Evolutionary conservation across 1,140 invertebrate species (phyloP), one percentile per base, ranked within the genome.

Genomic region (Chironomus tepperi): DNA sequence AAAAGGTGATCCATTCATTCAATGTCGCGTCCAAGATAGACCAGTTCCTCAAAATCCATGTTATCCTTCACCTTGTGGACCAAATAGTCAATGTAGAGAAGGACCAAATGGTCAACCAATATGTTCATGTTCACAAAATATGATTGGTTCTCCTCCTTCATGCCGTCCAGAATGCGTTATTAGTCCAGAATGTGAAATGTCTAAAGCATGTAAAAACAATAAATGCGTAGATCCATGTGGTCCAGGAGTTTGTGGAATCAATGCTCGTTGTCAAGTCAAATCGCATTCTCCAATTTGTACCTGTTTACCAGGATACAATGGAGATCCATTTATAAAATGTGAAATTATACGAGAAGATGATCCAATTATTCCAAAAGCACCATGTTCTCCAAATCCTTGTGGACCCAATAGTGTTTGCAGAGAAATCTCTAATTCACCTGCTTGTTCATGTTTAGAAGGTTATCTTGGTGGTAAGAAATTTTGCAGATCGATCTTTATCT

Each of bases 251-350:
- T 86, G 81, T 70, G 80, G 92, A n/a, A 84, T 88, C 15, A 92
- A 93, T 79, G 90, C 93, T 8, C 84, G 88, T 73, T 95, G 93
- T 81, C 88, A 89, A 80, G 91, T 93, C 15, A 88, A 92, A 21
- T 93, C 91, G 78, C 93, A 94, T 79, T 91, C 88, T 79, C 91
- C 93, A n/a, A 89, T 93, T 65, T 94, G 93, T 81, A 91, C 87
- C 79, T 94, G 93, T 79, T 84, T 86, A 12, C 84, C 85, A 43
- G 91, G 90, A 8, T 93, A 87, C 78, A 88, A 87, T 8, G 93
- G 93, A 15, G 92, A 95, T 86, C 91, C 93, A 15, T 92, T 93
- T 81, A 88, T 89, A 74, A 86, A 88, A 57, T 94, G 92, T 78
- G 18, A 57, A n/a, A 12, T n/a, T 18, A 70, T 70, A 5, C 47